phyloP scores from a whole-genome alignment of 2,888 invertebrate genomes.

The Idaea biselata region DNA sequence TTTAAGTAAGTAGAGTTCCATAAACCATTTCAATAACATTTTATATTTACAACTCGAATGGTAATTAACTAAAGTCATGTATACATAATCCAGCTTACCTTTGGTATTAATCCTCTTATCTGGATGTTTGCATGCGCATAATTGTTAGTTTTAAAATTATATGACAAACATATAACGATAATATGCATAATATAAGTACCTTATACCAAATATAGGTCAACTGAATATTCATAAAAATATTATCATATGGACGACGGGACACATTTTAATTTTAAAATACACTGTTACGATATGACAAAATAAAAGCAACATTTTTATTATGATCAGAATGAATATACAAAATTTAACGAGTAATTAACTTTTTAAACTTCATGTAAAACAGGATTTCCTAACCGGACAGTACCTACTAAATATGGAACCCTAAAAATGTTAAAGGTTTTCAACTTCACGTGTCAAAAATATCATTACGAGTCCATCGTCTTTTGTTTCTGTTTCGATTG shows the following conservation, averaged over 20 bases:
- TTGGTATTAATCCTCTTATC: slow-evolving; percentile 83
- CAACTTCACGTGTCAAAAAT: too few relatives aligned
- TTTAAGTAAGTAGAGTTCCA: background rate
- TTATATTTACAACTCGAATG: background rate
- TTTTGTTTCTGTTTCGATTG: too few relatives aligned
- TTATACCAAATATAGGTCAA: slow-evolving; percentile 5
- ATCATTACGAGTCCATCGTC: too few relatives aligned
- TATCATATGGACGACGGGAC: slow-evolving; percentile 6
- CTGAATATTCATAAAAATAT: slow-evolving; percentile 18
- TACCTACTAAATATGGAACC: background rate
- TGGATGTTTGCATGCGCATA: slow-evolving; percentile 58
- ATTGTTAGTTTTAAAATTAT: slow-evolving; percentile 22
- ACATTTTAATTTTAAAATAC: background rate
- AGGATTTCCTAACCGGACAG: background rate
- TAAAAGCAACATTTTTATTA: background rate
- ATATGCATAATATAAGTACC: background rate
- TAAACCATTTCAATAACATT: background rate
- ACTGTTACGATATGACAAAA: background rate
- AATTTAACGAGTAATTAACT: background rate
- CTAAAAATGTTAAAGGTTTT: too few relatives aligned
- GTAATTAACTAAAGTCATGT: background rate
- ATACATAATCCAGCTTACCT: slow-evolving; percentile 61
- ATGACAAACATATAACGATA: slow-evolving; percentile 15
- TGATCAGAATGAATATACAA: background rate
- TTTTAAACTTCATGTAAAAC: background rate